phyloP scores from a whole-genome alignment of 1,140 invertebrate genomes.

The Halesus radiatus region DNA sequence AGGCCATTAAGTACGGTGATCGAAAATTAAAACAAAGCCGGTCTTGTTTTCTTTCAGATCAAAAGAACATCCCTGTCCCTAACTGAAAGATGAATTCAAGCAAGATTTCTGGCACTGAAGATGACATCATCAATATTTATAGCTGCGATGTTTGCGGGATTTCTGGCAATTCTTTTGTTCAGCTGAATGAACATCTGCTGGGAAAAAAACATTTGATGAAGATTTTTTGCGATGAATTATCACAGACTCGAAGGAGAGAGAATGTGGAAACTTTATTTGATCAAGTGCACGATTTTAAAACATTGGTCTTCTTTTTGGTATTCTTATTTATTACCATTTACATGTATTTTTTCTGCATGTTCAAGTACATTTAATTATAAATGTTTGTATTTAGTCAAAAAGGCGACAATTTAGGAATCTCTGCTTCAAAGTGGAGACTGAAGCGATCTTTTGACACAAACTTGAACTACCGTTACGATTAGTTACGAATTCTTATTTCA shows the following conservation, averaged over 20 bases:
- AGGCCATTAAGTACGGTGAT: too few relatives aligned
- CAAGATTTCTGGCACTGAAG: not conserved
- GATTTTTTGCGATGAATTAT: constrained; percentile 20
- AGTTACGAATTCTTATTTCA: too few relatives aligned
- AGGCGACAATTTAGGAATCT: too few relatives aligned
- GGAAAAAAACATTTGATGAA: constrained; percentile 44
- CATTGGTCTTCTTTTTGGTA: not conserved
- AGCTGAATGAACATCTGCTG: constrained; percentile 45
- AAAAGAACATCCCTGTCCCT: too few relatives aligned
- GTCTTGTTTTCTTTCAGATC: too few relatives aligned
- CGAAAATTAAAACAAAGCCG: too few relatives aligned
- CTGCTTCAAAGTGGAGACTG: too few relatives aligned
- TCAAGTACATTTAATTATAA: not conserved
- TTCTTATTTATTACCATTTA: constrained; percentile 28
- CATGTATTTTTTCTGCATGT: constrained; percentile 38
- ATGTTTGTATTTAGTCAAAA: not conserved
- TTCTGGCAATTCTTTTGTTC: constrained; percentile 47
- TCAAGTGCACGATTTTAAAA: not conserved
- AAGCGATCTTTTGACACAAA: too few relatives aligned
- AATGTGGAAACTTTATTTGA: constrained; percentile 5
- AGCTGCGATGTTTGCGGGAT: constrained; percentile 46
- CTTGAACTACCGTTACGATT: too few relatives aligned
- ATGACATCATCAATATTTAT: constrained; percentile 17
- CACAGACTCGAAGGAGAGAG: constrained; percentile 1
- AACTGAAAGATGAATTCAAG: too few relatives aligned